These are phyloP conservation scores for Nasonovia ribisnigri DNA, from an alignment of 2,888 invertebrate species.

Conservation along the genomic window DNA sequence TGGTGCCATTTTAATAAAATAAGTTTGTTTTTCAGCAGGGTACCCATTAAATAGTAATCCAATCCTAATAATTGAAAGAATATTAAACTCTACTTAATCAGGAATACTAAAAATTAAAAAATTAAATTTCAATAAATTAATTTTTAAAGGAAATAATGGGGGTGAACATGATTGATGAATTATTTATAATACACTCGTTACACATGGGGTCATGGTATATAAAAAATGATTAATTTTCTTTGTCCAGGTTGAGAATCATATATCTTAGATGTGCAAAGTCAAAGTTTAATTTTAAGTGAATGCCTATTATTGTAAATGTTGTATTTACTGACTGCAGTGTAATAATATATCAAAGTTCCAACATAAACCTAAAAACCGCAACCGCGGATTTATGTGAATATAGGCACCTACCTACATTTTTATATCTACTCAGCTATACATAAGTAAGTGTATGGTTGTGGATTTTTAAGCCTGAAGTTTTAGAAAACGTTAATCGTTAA, in stretches of 20 bases:
- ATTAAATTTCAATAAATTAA: not conserved
- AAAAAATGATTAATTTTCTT: not conserved
- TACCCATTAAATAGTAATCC: too few relatives aligned
- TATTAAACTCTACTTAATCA: not conserved
- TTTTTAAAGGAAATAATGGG: not conserved
- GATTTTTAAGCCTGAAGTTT: not conserved
- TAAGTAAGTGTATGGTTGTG: not conserved
- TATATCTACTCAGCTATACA: not conserved
- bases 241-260: not conserved
- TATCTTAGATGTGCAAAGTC: not conserved
- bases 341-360: not conserved
- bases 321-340: not conserved
- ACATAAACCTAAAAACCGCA: not conserved
- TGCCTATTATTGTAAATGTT: not conserved
- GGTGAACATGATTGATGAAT: not conserved
- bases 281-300: not conserved
- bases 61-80: too few relatives aligned
- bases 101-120: too few relatives aligned
- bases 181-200: too few relatives aligned
- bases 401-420: not conserved
- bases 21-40: too few relatives aligned
- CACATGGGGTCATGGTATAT: too few relatives aligned
- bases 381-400: not conserved
- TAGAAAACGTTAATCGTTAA: not conserved
- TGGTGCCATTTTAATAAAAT: too few relatives aligned